A percentile compares a stretch with the other conserved stretches of the same genome.
These are phyloP conservation scores for Manis crassicaudata DNA, from an alignment of 2,797 vertebrate species.

Conservation along the genomic window DNA sequence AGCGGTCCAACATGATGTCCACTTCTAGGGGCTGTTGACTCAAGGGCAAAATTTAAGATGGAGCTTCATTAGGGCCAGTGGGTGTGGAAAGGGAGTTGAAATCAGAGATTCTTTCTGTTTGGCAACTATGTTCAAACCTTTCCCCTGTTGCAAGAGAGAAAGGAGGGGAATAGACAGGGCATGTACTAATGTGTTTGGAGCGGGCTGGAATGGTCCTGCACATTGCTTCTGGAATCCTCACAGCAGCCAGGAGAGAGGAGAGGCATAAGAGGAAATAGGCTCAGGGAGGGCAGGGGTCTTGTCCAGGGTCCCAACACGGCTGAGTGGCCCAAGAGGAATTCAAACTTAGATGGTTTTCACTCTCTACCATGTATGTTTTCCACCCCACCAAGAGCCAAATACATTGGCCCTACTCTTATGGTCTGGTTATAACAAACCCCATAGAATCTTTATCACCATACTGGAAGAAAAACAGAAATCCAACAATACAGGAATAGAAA, in stretches of 20 bases:
- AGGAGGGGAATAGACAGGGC: background rate
- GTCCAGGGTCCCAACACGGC: background rate
- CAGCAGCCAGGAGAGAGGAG: fast-evolving
- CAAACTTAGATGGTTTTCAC: background rate
- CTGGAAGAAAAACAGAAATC: background rate
- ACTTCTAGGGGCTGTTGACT: background rate
- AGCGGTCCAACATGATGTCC: background rate
- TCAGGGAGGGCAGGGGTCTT: background rate
- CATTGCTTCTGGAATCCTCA: fast-evolving
- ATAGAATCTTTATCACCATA: background rate
- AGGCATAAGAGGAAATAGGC: background rate
- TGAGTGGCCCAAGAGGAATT: background rate
- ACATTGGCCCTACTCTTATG: background rate
- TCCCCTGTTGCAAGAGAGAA: background rate
- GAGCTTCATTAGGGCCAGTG: background rate
- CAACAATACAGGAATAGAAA: background rate
- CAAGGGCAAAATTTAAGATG: background rate
- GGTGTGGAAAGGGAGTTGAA: background rate
- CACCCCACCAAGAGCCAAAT: background rate
- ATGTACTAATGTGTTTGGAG: fast-evolving
- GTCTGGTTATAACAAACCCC: background rate
- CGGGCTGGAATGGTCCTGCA: background rate
- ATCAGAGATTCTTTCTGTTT: background rate
- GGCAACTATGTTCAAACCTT: background rate
- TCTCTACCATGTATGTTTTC: fast-evolving